These are phyloP conservation scores for Microchirus variegatus DNA, from an alignment of 2,797 vertebrate species.

Conservation along the genomic window DNA sequence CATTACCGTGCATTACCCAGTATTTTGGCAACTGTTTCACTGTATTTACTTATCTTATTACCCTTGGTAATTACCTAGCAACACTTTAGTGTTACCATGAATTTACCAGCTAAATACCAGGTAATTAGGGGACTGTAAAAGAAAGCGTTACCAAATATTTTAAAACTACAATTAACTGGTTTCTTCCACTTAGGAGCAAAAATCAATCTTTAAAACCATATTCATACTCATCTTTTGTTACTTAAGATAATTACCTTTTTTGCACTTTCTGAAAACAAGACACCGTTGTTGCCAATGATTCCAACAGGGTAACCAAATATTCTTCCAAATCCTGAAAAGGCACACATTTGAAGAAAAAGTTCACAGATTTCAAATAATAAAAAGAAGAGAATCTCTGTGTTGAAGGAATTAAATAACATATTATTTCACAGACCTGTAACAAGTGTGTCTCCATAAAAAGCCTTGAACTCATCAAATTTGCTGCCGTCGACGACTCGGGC, in stretches of 20 bases:
- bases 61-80: too few species aligned
- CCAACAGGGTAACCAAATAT: constrained; percentile 97
- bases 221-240: background rate
- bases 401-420: background rate
- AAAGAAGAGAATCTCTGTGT: background rate
- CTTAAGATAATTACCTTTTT: constrained; percentile 86
- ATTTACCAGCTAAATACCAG: too few species aligned
- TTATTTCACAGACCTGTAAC: constrained; percentile 87
- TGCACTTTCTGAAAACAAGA: constrained; percentile 97
- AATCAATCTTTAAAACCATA: background rate
- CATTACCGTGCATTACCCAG: too few species aligned
- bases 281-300: constrained; percentile 98
- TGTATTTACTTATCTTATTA: too few species aligned
- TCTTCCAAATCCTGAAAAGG: constrained; percentile 89
- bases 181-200: too few species aligned
- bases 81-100: too few species aligned
- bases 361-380: background rate
- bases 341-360: constrained; percentile 1
- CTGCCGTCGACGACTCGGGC: constrained; percentile 98
- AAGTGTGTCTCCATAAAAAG: constrained; percentile 96
- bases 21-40: too few species aligned
- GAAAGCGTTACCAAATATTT: too few species aligned
- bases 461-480: constrained; percentile 97
- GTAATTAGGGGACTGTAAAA: too few species aligned
- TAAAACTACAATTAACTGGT: too few species aligned